Base-by-base conservation (phyloP, 2,113 vertebrate genomes). In the Alexandromys fortis region DNA sequence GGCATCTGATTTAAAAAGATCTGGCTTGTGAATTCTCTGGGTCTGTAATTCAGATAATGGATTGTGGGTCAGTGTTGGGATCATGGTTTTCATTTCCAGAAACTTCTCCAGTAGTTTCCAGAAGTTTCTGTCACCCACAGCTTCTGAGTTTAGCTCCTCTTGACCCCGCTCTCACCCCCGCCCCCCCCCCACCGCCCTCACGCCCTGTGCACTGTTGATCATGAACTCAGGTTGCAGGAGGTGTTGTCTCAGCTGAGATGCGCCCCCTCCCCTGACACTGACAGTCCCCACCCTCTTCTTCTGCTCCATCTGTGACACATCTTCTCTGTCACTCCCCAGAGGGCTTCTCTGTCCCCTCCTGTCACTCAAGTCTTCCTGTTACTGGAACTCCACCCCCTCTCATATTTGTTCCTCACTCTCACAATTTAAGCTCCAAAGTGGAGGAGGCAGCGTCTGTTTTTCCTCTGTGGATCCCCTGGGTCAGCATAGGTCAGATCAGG, bases 351-450 rank as follows among this genome's bases (percentile, higher is more conserved):
- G 45, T 10, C 63, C 12, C 19, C 28, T 67, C 28, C 82, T 67
- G 63, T 67, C 61, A 65, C 38, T 67, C 61, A 85, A 45, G 38
- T 26, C 81, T 82, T 2, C 52, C 55, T 26, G 58, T 28, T 7
- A 42, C 0, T 1, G 1, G 3, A 61, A 4, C n/a, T 42, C 55
- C 24, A 19, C 10, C n/a, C 81, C 11, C 7, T n/a, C 55, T 13
- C 24, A 52, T 24, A 2, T 6, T n/a, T 38, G 22, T 61, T 28
- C n/a, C 22, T 26, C 12, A 42, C 3, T 14, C n/a, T 12, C 21
- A 58, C 35, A 58, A 12, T 82, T 38, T 38, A 81, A 58, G 35
- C 21, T 38, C 52, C n/a, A 26, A 9, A 33, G 24, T 2, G n/a
- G 22, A 38, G 55, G 55, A 3, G 3, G 7, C 12, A 21, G 52